Base-by-base conservation (phyloP, 2,113 vertebrate genomes). In the Cavia porcellus region DNA sequence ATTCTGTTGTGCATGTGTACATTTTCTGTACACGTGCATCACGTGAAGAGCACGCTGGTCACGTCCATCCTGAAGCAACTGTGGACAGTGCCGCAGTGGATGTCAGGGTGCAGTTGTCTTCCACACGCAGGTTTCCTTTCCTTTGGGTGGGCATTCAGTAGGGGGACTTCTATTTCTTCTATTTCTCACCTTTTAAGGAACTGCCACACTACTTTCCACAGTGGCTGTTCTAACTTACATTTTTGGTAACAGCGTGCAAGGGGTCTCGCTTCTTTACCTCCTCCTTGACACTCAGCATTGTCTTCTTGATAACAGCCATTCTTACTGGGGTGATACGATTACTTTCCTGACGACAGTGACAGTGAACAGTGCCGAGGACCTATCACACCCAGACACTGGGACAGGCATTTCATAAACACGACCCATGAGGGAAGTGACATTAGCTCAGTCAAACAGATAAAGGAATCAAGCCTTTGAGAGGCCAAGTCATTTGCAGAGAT, bases 341-440 rank as follows among this genome's bases (percentile, higher is more conserved):
- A 79, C 19, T 93, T 96, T 90, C 74, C 90, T 81, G 79, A 55
- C 75, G n/a, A 47, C 55, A 84, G 86, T 59, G 70, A 77, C 59
- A 89, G 52, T 89, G 72, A 92, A 95, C 8, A 55, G 12, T 42
- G 8, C 70, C 70, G 30, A 96, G 61, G n/a, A 83, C 4, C 61
- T 72, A 61, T 35, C 66, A 90, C 75, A 17, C 79, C 19, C n/a
- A 94, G 74, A 61, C 28, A 45, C 59, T 79, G 20, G 72, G 52
- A 62, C 10, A 89, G 66, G 47, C 47, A 86, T 8, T 79, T 72
- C 77, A 30, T 32, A 42, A n/a, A 42, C 20, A 19, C 7, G 17
- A 72, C 62, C 38, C 70, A 24, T 8, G 84, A 90, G 32, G 32
- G 17, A 85, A 45, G 32, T 70, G 42, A 83, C 38, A 66, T 50